phyloP scores from a whole-genome alignment of 2,797 vertebrate genomes.

The Ctenopoma kingsleyae region DNA sequence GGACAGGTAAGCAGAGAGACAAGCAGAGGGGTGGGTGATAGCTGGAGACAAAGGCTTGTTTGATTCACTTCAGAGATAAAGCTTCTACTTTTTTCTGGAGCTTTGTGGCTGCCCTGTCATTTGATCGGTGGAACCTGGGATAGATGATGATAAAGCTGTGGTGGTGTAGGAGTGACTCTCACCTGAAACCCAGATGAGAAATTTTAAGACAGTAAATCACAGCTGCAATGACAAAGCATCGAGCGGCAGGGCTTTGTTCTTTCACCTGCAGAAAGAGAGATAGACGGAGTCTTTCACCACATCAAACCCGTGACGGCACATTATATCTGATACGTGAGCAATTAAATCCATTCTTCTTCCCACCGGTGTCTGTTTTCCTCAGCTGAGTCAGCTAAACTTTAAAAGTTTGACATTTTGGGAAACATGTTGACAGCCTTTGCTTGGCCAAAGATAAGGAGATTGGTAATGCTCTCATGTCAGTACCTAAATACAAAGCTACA shows the following conservation, averaged over 20 bases:
- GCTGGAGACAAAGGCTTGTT: constrained; percentile 63
- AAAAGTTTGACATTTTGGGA: not conserved
- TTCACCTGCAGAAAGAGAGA: constrained; percentile 23
- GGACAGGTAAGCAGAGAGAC: constrained; percentile 51
- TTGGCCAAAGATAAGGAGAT: not conserved
- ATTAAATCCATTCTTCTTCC: constrained; percentile 23
- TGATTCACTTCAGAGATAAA: constrained; percentile 66
- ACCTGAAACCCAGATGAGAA: constrained; percentile 66
- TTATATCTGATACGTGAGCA: constrained; percentile 33
- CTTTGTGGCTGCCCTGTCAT: constrained; percentile 66
- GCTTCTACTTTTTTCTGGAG: constrained; percentile 31
- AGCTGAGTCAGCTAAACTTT: not conserved
- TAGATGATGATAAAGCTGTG: constrained; percentile 60
- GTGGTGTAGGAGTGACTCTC: constrained; percentile 49
- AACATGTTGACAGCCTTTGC: not conserved
- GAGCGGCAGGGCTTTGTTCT: constrained; percentile 54
- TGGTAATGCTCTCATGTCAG: not conserved
- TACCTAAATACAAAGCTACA: not conserved
- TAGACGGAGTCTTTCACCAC: constrained; percentile 16
- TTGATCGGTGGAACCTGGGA: constrained; percentile 60
- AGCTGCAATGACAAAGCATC: constrained; percentile 36
- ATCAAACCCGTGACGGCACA: constrained; percentile 18
- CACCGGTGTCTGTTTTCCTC: not conserved
- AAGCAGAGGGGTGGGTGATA: constrained; percentile 29
- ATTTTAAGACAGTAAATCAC: constrained; percentile 68